A percentile compares a stretch with the other conserved stretches of the same genome.
These are phyloP conservation scores for Latheticus oryzae DNA, from an alignment of 2,888 invertebrate genomes.

Conservation along the genomic window DNA sequence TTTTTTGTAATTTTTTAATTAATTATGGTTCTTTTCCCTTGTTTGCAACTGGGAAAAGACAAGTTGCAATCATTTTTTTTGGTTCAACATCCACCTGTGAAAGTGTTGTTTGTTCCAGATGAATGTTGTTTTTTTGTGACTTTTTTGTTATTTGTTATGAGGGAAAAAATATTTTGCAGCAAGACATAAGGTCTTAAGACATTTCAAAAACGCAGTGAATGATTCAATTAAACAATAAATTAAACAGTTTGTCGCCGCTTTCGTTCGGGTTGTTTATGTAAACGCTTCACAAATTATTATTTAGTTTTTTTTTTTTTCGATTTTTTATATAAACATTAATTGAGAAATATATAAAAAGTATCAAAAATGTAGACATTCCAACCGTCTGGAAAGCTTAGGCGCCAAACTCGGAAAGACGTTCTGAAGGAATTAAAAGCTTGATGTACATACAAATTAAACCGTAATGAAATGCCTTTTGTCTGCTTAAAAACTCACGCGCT, in stretches of 20 bases:
- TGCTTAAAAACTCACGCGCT: conserved; percentile 66
- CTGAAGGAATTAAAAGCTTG: conserved; percentile 40
- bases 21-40: conserved; percentile 52
- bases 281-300: conserved; percentile 54
- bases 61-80: conserved; percentile 63
- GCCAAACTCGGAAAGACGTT: conserved; percentile 49
- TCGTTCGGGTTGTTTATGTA: conserved; percentile 50
- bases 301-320: conserved; percentile 45
- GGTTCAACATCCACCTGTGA: conserved; percentile 56
- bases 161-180: conserved; percentile 63
- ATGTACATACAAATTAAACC: conserved; percentile 35
- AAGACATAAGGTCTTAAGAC: conserved; percentile 66
- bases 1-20: conserved; percentile 60
- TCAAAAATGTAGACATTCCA: conserved; percentile 58
- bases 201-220: conserved; percentile 60
- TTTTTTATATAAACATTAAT: conserved; percentile 54
- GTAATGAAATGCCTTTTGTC: conserved; percentile 66
- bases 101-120: conserved; percentile 48
- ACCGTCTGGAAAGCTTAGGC: conserved; percentile 52
- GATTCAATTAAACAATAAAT: conserved; percentile 37
- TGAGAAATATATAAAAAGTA: conserved; percentile 63
- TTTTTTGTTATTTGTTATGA: conserved; percentile 62
- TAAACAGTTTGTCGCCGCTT: conserved; percentile 54
- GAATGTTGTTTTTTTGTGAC: conserved; percentile 58
- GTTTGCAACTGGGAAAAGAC: conserved; percentile 58